Percentiles rank a stretch among this genome's conserved stretches.
Evolutionary conservation across 2,113 vertebrate genomes (phyloP).

Genomic region (Perca fluviatilis): DNA sequence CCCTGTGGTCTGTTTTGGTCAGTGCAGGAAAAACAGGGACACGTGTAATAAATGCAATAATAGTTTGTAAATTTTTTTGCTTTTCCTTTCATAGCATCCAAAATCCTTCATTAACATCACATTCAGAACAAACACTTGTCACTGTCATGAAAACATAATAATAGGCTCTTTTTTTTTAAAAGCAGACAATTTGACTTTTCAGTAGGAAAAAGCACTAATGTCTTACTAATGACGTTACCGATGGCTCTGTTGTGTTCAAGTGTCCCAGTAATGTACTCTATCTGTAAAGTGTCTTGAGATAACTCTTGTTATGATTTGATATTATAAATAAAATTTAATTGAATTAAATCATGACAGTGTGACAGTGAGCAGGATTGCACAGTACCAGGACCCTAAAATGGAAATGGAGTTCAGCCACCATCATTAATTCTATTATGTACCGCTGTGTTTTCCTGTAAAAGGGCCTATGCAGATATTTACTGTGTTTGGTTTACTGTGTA

Average conservation of each 20-base stretch:
- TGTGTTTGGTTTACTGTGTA: background rate
- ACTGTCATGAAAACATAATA: background rate
- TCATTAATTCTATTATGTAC: background rate
- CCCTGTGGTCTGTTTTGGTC: constrained; percentile 38
- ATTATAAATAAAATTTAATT: too few relatives aligned
- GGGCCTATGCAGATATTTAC: background rate
- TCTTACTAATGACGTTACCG: too few relatives aligned
- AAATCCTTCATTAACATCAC: background rate
- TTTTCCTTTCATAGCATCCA: constrained; percentile 1
- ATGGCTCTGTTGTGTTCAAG: background rate
- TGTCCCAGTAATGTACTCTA: background rate
- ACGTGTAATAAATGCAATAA: background rate
- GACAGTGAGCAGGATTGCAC: too few relatives aligned
- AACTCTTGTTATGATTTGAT: too few relatives aligned
- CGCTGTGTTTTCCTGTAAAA: too few relatives aligned
- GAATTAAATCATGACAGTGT: too few relatives aligned
- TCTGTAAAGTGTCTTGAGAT: too few relatives aligned
- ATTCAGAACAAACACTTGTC: background rate
- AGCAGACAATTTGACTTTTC: background rate
- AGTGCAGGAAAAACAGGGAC: constrained; percentile 7
- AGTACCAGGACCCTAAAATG: background rate
- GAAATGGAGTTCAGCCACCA: background rate
- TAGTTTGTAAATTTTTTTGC: background rate
- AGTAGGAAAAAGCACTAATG: too few relatives aligned
- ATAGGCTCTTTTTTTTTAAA: background rate